phyloP scores from a whole-genome alignment of 2,888 invertebrate species.

The Nudaria mundana region DNA sequence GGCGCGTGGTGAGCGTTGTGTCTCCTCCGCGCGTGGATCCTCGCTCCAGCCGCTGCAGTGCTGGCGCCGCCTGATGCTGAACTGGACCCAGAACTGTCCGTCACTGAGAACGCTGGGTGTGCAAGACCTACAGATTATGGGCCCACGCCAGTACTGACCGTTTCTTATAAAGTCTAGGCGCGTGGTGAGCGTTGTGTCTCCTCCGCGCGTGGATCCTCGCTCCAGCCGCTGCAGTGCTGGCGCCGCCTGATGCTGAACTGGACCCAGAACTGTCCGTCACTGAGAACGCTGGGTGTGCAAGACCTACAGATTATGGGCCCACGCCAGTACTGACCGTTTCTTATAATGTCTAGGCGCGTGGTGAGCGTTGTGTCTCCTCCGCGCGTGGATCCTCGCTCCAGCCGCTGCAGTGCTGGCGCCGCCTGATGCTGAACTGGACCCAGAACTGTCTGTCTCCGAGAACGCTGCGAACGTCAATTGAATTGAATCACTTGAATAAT shows the following conservation, averaged over 20 bases:
- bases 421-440: constrained; percentile 85
- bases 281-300: constrained; percentile 91
- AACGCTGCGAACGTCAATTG: constrained; percentile 85
- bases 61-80: constrained; percentile 73
- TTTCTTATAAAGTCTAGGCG: constrained; percentile 68
- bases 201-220: constrained; percentile 40
- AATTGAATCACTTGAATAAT: no score
- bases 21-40: constrained; percentile 40
- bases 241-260: constrained; percentile 80
- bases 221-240: constrained; percentile 31
- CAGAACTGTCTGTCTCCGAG: constrained; percentile 95
- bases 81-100: constrained; percentile 94
- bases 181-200: constrained; percentile 55
- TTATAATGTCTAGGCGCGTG: constrained; percentile 70
- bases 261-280: constrained; percentile 96
- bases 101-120: constrained; percentile 93
- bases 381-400: constrained; percentile 36
- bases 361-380: constrained; percentile 49
- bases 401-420: constrained; percentile 31
- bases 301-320: no score
- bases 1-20: constrained; percentile 59
- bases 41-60: constrained; percentile 30
- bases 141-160: no score
- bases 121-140: no score
- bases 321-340: constrained; percentile 50